Base-by-base conservation (phyloP, 2,113 vertebrate species). In the Coracopsis vasa region DNA sequence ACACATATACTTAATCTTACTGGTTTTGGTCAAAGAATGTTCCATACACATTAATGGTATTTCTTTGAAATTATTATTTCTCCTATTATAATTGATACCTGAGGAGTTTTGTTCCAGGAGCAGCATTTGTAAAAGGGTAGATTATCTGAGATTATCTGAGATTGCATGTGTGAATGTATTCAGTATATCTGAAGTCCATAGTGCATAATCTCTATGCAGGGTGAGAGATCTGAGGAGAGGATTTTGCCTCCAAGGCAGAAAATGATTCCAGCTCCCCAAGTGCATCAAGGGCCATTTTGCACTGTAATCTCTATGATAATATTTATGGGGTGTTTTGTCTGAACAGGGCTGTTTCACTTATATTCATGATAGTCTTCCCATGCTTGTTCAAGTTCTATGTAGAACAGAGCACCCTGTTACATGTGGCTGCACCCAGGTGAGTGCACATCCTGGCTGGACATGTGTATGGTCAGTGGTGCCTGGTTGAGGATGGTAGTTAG, bases 331-430 rank as follows among this genome's bases (percentile, higher is more conserved):
- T 66, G 37, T 56, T 24, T 44, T 60, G 27, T 58, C 37, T 13
- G 24, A 66, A 24, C 23, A 50, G 11, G 23, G 10, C 27, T 53
- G 14, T 27, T 37, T 11, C 7, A 2, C 29, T 77, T 39, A 19
- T 41, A 29, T 48, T 27, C 11, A 2, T 28, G 66, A 41, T 23
- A 33, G 6, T 42, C 39, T 16, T 67, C 37, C n/a, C 11, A 2
- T n/a, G 33, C 19, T 66, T 62, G 24, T 47, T 81, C 18, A 27
- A 8, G 28, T 41, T 35, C 0, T 1, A 0, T 5, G 17, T 71
- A 45, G 62, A 37, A 51, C 45, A 56, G 60, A 19, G 5, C 27
- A 28, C 8, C 1, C 53, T 39, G 19, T 29, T 37, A 21, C 0
- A 1, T 42, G 23, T 48, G 51, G 42, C 31, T 72, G 58, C 18